Percentiles rank a stretch among this genome's conserved stretches.
Conservation (phyloP, 2,797 vertebrate genomes). For the Aldrovandia affinis region DNA sequence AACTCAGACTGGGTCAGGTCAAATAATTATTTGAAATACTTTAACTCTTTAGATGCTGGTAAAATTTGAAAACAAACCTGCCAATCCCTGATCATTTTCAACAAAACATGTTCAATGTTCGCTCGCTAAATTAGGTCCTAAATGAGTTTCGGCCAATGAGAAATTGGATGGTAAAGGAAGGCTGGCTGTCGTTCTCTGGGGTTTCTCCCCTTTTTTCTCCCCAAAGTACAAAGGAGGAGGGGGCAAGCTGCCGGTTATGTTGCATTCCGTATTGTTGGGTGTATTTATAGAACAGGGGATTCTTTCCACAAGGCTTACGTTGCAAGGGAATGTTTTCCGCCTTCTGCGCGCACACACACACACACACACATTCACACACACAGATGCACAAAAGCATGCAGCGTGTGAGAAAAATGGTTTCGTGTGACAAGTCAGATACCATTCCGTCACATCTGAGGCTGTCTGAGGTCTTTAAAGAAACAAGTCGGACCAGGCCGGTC, state of each 20-base stretch:
- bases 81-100: background rate
- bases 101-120: too few species aligned
- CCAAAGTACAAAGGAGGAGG: background rate
- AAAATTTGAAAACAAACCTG: too few species aligned
- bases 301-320: background rate
- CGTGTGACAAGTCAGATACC: background rate
- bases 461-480: conserved; percentile 4
- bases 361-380: background rate
- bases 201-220: background rate
- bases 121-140: background rate
- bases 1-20: too few species aligned
- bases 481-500: background rate
- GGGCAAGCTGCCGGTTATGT: background rate
- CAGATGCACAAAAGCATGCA: background rate
- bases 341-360: background rate
- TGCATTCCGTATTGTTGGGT: background rate
- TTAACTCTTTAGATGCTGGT: too few species aligned
- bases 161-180: background rate
- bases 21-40: too few species aligned
- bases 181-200: background rate
- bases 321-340: background rate
- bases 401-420: background rate
- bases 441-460: background rate
- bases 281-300: background rate
- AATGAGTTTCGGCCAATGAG: background rate